Base-by-base conservation (phyloP, 2,113 vertebrate genomes). In the Shinisaurus crocodilurus region DNA sequence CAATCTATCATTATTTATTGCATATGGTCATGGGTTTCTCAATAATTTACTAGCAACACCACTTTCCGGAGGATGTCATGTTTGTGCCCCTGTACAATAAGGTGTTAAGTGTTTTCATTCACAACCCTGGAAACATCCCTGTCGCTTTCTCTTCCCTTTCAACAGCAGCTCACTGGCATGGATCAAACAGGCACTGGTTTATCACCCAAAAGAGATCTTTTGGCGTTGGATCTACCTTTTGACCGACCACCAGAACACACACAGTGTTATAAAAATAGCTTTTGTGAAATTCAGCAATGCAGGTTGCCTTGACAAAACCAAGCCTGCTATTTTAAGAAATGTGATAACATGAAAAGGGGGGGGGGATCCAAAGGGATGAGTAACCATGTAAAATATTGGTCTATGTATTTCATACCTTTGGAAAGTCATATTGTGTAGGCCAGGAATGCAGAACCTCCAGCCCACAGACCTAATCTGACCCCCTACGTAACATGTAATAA, bases 201-300 rank as follows among this genome's bases (percentile, higher is more conserved):
- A 37, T 90, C 67, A 88, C 67, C 13, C 5, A 0, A 54, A 84
- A 84, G 48, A 1, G 48, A 85, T 83, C 2, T 13, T 93, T 25
- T n/a, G 85, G 82, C 12, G 74, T 57, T 89, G 15, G 67, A 7
- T 85, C 92, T 87, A 93, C 82, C 86, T 94, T 93, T 91, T 89
- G 88, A 94, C 92, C 87, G 60, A 45, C 89, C 32, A 7, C 32
- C 70, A 77, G 60, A 81, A 70, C 50, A 86, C 45, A 34, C 15
- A 65, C 92, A 34, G 32, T 92, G 72, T 25, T 90, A 50, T 90
- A n/a, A 69, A 67, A 75, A 87, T 20, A 43, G 1, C 32, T 80
- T 63, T 7, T 87, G 63, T 90, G 69, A 91, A 88, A 92, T 82
- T 92, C 0, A 0, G 3, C 1, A 29, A 34, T 60, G n/a, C n/a